Evolutionary conservation across 2,888 invertebrate species (phyloP).

Genomic region (Harpalus rubripes): DNA sequence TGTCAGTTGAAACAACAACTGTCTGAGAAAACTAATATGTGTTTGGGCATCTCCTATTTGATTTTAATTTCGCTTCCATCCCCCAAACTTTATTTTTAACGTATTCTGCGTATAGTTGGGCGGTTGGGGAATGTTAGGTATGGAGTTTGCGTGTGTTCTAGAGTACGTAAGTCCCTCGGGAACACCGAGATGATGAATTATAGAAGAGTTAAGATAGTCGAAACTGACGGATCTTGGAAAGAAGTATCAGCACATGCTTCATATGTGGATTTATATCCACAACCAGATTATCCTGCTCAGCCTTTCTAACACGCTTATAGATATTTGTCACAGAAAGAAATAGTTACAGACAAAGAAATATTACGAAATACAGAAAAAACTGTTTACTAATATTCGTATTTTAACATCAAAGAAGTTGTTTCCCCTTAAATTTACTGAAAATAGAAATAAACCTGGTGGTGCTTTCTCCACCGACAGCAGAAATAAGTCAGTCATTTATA

Average conservation of each 20-base stretch:
- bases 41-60: too few species aligned
- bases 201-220: slow-evolving; percentile 53
- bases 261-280: not conserved
- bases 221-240: slow-evolving; percentile 15
- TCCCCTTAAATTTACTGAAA: too few species aligned
- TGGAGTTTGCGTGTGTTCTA: not conserved
- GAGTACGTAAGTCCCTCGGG: not conserved
- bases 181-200: slow-evolving; percentile 42
- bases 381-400: too few species aligned
- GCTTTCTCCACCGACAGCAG: too few species aligned
- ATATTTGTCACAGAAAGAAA: not conserved
- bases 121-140: not conserved
- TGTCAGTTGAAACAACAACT: too few species aligned
- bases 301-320: not conserved
- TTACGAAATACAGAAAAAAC: not conserved
- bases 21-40: too few species aligned
- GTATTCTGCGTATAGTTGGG: not conserved
- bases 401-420: too few species aligned
- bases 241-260: not conserved
- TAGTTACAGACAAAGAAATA: not conserved
- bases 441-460: too few species aligned
- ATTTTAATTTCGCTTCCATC: too few species aligned
- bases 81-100: too few species aligned
- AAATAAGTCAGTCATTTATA: too few species aligned
- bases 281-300: slow-evolving; percentile 1